Evolutionary conservation across 2,888 invertebrate species (phyloP).

Genomic region (Leucophora obtusa): DNA sequence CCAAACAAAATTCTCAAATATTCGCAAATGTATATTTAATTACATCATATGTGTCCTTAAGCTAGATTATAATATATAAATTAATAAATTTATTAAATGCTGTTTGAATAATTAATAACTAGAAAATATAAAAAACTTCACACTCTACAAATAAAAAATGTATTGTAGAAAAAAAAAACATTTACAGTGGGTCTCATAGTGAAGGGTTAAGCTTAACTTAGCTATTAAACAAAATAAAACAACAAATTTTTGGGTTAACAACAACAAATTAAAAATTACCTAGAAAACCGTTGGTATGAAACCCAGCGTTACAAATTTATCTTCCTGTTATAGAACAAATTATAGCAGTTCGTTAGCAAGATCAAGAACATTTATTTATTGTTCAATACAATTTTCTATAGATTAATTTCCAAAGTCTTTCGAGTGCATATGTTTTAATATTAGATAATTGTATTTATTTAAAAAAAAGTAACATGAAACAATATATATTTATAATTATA

Average conservation of each 20-base stretch:
- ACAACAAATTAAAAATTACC: no score
- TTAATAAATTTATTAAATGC: slow-evolving; percentile 44
- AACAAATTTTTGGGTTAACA: no score
- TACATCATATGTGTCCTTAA: slow-evolving; percentile 43
- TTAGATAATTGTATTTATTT: slow-evolving; percentile 33
- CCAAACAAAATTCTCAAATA: neutral
- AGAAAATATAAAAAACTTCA: slow-evolving; percentile 1
- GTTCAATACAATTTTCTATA: slow-evolving; percentile 34
- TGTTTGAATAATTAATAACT: slow-evolving; percentile 31
- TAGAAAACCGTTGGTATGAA: no score
- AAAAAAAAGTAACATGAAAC: slow-evolving; percentile 5
- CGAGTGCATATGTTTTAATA: neutral
- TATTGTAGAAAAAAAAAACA: neutral
- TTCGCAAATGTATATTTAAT: slow-evolving; percentile 30
- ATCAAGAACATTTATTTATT: slow-evolving; percentile 55
- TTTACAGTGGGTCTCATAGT: no score
- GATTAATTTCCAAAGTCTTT: slow-evolving; percentile 1
- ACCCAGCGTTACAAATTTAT: no score
- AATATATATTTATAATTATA: slow-evolving; percentile 1
- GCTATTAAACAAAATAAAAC: no score
- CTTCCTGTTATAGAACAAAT: slow-evolving; percentile 52
- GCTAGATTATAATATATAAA: slow-evolving; percentile 32
- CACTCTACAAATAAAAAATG: slow-evolving; percentile 2
- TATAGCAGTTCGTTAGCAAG: slow-evolving; percentile 54
- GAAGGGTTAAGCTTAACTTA: no score